A percentile compares a stretch with the other conserved stretches of the same genome.
phyloP scores from a whole-genome alignment of 2,888 invertebrate genomes.

The Ischnus inquisitorius region DNA sequence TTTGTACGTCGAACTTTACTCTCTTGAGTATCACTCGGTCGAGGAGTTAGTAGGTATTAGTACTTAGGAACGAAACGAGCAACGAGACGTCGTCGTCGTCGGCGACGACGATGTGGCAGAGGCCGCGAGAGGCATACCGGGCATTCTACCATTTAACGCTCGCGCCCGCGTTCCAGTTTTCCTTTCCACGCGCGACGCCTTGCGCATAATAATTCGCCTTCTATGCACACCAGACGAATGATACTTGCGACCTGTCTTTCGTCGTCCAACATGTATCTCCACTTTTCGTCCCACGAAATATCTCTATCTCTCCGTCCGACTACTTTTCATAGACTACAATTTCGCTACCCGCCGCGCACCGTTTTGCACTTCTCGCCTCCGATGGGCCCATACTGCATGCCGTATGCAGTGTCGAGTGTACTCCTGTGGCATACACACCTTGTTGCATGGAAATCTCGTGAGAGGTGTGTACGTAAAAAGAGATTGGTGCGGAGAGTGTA shows the following conservation, averaged over 20 bases:
- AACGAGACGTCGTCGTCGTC: constrained; percentile 1
- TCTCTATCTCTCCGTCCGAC: constrained; percentile 9
- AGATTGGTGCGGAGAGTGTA: constrained; percentile 1
- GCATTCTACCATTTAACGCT: constrained; percentile 65
- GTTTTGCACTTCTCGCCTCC: constrained; percentile 22
- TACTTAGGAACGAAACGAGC: constrained; percentile 54
- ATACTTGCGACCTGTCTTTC: constrained; percentile 37
- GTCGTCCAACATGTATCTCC: constrained; percentile 22
- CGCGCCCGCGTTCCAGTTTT: constrained; percentile 66
- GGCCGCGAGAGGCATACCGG: constrained; percentile 50
- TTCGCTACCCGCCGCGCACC: not conserved
- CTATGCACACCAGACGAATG: constrained; percentile 35
- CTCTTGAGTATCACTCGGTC: constrained; percentile 15
- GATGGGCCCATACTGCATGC: constrained; percentile 12
- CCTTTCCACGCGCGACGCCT: constrained; percentile 62
- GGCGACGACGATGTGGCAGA: constrained; percentile 49
- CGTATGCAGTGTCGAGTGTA: not conserved
- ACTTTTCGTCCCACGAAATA: constrained; percentile 22
- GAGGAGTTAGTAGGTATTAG: constrained; percentile 35
- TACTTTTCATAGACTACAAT: constrained; percentile 21
- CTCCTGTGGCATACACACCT: constrained; percentile 12
- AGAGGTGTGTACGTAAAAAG: constrained; percentile 25
- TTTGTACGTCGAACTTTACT: constrained; percentile 22
- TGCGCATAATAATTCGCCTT: constrained; percentile 61
- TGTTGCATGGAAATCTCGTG: constrained; percentile 1